These are phyloP conservation scores for Rhizomys pruinosus DNA, from an alignment of 2,113 vertebrate genomes.

Conservation along the genomic window DNA sequence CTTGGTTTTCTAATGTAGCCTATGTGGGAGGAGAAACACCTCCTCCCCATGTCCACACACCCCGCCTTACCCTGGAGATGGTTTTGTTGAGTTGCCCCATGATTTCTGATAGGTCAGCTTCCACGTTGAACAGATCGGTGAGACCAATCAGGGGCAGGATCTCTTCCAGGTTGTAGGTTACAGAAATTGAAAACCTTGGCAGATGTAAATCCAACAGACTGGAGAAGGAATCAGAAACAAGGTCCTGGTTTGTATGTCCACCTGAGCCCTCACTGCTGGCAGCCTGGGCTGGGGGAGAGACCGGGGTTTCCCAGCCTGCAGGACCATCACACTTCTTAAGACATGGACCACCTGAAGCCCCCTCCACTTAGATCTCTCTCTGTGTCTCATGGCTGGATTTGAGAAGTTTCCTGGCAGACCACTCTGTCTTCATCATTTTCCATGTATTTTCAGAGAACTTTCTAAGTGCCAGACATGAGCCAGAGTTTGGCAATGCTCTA, in stretches of 20 bases:
- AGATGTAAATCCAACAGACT: conserved; percentile 68
- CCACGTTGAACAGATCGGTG: conserved; percentile 4
- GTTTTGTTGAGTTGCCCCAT: conserved; percentile 55
- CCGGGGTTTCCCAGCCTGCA: not conserved
- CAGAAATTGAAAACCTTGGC: conserved; percentile 62
- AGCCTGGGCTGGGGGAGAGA: not conserved
- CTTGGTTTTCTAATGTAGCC: not conserved
- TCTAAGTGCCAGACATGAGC: not conserved
- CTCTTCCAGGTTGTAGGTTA: conserved; percentile 46
- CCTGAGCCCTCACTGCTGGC: not conserved
- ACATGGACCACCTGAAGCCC: too few species aligned
- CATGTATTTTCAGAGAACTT: not conserved
- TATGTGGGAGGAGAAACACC: not conserved
- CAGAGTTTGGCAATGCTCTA: not conserved
- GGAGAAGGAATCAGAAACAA: not conserved
- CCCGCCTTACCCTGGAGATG: conserved; percentile 67
- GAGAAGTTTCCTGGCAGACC: not conserved
- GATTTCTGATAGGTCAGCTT: conserved; percentile 44
- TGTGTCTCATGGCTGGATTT: not conserved
- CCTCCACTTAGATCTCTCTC: too few species aligned
- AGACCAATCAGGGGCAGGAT: conserved; percentile 64
- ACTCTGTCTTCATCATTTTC: rapidly evolving
- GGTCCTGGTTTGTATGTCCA: rapidly evolving
- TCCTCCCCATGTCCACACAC: rapidly evolving
- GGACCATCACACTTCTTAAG: rapidly evolving